Percentiles rank a stretch among this genome's conserved stretches.
Conservation (phyloP, 2,113 vertebrate species). For the Pseudopipra pipra region DNA sequence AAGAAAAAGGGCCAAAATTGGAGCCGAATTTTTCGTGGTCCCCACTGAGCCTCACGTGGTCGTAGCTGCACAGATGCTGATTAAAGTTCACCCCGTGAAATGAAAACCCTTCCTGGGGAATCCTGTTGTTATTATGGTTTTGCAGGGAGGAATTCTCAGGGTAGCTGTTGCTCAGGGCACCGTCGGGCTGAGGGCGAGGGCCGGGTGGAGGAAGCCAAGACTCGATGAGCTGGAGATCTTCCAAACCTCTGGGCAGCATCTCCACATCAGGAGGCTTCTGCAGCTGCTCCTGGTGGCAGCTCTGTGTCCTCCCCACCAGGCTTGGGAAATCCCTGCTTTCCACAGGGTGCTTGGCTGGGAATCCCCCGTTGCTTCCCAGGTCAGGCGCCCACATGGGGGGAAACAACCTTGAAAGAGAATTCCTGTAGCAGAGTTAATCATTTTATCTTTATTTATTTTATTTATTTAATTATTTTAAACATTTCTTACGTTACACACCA, state of each 20-base stretch:
- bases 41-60: not conserved
- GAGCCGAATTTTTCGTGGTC: not conserved
- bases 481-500: rapidly evolving
- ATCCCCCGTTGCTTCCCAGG: not conserved
- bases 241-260: conserved; percentile 45
- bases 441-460: no score
- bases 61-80: not conserved
- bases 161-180: not conserved
- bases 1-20: not conserved
- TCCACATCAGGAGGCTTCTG: conserved; percentile 22
- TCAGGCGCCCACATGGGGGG: conserved; percentile 59
- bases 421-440: conserved; percentile 46
- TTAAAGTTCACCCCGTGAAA: not conserved
- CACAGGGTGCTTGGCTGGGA: not conserved
- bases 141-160: not conserved
- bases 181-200: not conserved
- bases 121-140: not conserved
- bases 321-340: conserved; percentile 14
- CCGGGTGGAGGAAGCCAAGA: conserved; percentile 45
- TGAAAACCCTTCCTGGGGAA: not conserved
- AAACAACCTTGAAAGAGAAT: conserved; percentile 65
- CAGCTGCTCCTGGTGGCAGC: not conserved
- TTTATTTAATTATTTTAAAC: not conserved
- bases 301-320: not conserved
- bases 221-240: conserved; percentile 47